Evolutionary conservation across 2,888 invertebrate species (phyloP).

Genomic region (Polietes domitor): DNA sequence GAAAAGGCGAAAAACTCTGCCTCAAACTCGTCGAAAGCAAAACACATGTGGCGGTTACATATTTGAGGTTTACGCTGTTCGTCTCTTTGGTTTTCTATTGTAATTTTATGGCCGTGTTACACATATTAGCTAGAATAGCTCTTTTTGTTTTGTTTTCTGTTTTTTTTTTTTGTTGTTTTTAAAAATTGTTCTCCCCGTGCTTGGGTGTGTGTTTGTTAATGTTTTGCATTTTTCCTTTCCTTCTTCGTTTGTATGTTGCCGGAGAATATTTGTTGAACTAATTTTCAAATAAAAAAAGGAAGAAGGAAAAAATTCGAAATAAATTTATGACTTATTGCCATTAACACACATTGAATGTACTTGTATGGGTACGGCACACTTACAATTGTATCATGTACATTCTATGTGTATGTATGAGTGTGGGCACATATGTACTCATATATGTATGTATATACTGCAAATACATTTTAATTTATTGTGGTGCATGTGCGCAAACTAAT

Average conservation of each 20-base stretch:
- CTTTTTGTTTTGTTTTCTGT: neutral
- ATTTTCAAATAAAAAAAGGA: conserved; percentile 3
- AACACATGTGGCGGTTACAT: conserved; percentile 27
- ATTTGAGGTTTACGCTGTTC: conserved; percentile 49
- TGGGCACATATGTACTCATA: neutral
- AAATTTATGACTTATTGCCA: conserved; percentile 23
- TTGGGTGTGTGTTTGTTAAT: conserved; percentile 1
- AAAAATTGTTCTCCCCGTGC: neutral
- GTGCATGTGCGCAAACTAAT: neutral
- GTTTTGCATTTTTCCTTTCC: neutral
- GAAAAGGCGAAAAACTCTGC: conserved; percentile 17
- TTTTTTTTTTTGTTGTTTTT: conserved; percentile 8
- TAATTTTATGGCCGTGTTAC: conserved; percentile 43
- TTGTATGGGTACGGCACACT: neutral
- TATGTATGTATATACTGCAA: neutral
- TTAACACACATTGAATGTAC: neutral
- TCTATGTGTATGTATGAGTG: neutral
- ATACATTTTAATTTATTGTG: neutral
- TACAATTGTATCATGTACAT: neutral
- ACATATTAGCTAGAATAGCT: conserved; percentile 10
- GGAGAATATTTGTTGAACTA: conserved; percentile 11
- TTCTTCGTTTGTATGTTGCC: neutral
- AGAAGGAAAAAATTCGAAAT: neutral
- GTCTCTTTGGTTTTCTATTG: conserved; percentile 27
- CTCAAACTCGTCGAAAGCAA: conserved; percentile 16